Evolutionary conservation across 2,888 invertebrate species (phyloP), one percentile per base, ranked within the genome.

Genomic region (Platerodrilus igneus): DNA sequence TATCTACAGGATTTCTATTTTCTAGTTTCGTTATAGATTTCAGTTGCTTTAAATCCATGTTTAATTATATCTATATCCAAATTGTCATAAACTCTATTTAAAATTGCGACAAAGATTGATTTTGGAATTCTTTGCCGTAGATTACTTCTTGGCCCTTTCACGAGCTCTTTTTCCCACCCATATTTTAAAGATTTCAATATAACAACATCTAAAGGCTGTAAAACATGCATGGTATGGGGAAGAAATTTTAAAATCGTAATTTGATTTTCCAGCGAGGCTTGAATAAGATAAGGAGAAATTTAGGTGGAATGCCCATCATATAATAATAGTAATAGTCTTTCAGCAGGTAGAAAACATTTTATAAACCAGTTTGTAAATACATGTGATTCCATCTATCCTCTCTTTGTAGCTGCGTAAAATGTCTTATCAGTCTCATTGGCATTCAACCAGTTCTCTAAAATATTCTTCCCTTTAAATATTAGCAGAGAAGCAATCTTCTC

Each of bases 361-460:
- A 8, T 11, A n/a, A 30, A 30, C 18, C 20, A 30, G 3, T 29
- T 29, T 7, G 9, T 2, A 17, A 29, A 29, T 4, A 29, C 9
- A 18, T 18, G 2, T 4, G 17, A 11, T 17, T 30, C 18, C 29
- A 30, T 30, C 29, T 13, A 20, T 19, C 18, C 29, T 1, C 20
- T 10, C 19, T 10, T 8, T 2, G 29, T 10, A 2, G 19, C 29
- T 8, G 29, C 10, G 13, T 30, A 27, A 15, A 14, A 17, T 9
- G 29, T 18, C 18, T 9, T 17, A 10, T 29, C 7, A 3, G 3
- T 8, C 6, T 17, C 19, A 17, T 29, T 29, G 3, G 4, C n/a
- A 27, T 27, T 16, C 2, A 57, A 43, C 58, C 56, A 60, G 15
- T 45, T 33, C 20, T 59, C 55, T 57, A 57, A 60, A 10, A 54